These are phyloP conservation scores for Ochropleura leucogaster DNA, from an alignment of 2,888 invertebrate genomes.

Conservation along the genomic window DNA sequence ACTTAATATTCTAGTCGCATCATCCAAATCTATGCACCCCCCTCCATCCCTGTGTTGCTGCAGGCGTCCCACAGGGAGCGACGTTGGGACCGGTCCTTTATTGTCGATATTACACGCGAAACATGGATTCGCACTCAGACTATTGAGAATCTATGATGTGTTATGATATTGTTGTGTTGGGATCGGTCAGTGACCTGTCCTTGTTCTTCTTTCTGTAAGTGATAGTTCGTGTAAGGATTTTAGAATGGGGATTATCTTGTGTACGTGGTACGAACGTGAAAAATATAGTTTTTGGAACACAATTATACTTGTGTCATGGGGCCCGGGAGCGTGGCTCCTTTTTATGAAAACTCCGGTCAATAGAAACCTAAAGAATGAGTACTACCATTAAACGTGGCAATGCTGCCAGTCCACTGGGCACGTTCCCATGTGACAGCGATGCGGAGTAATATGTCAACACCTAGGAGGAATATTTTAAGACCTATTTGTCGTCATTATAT, in stretches of 20 bases:
- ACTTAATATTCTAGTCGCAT: constrained; percentile 41
- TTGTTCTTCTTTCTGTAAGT: constrained; percentile 50
- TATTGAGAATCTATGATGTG: constrained; percentile 56
- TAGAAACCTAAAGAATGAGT: too few species aligned
- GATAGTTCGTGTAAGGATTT: constrained; percentile 39
- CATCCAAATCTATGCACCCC: constrained; percentile 51
- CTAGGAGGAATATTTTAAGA: too few species aligned
- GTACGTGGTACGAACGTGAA: constrained; percentile 7
- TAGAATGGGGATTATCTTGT: constrained; percentile 13
- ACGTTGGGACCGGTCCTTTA: constrained; percentile 52
- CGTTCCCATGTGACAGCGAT: too few species aligned
- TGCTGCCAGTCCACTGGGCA: too few species aligned
- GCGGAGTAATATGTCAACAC: too few species aligned
- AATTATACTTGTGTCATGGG: background rate
- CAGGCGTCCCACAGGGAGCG: constrained; percentile 59
- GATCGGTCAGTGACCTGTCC: constrained; percentile 48
- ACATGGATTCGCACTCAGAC: constrained; percentile 67
- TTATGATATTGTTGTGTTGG: constrained; percentile 60
- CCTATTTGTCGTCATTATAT: too few species aligned
- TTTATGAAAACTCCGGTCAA: too few species aligned
- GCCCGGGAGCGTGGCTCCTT: too few species aligned
- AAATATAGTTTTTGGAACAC: background rate
- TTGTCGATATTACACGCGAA: constrained; percentile 38
- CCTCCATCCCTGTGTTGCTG: constrained; percentile 18
- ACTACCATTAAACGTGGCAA: too few species aligned